Percentiles rank a stretch among this genome's conserved stretches.
These are phyloP conservation scores for Augiades crinisus DNA, from an alignment of 2,888 invertebrate species.

Conservation along the genomic window DNA sequence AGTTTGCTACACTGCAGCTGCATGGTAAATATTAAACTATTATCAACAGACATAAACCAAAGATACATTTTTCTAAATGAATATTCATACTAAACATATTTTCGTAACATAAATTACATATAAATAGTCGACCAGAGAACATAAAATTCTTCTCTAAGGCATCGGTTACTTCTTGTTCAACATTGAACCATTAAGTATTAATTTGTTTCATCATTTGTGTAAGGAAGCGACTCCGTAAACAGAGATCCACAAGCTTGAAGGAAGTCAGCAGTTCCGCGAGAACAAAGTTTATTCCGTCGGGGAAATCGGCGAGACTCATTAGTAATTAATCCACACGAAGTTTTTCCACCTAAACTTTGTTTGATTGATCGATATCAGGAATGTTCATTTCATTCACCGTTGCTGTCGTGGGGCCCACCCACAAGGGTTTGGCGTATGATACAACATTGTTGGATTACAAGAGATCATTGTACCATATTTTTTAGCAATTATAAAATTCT, in stretches of 20 bases:
- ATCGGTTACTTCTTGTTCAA: slow-evolving; percentile 32
- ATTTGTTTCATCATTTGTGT: slow-evolving; percentile 42
- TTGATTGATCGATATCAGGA: slow-evolving; percentile 10
- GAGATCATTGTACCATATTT: too few species aligned
- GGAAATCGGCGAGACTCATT: slow-evolving; percentile 30
- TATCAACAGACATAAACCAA: too few species aligned
- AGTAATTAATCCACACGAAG: slow-evolving; percentile 21
- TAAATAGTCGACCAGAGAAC: slow-evolving; percentile 40
- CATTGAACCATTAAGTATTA: slow-evolving; percentile 41
- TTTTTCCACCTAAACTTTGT: slow-evolving; percentile 15
- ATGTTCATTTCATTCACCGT: neutral
- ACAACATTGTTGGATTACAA: too few species aligned
- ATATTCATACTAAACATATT: too few species aligned
- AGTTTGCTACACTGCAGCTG: too few species aligned
- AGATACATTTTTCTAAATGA: too few species aligned
- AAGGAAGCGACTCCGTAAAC: slow-evolving; percentile 40
- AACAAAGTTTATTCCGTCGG: slow-evolving; percentile 48
- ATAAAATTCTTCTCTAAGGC: slow-evolving; percentile 41
- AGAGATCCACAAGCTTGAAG: slow-evolving; percentile 46
- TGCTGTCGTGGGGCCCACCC: too few species aligned
- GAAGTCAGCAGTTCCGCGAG: slow-evolving; percentile 47
- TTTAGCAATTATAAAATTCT: too few species aligned
- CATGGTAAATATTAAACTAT: too few species aligned
- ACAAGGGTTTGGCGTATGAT: too few species aligned
- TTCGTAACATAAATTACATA: too few species aligned